Evolutionary conservation across 2,797 vertebrate species (phyloP).

Genomic region (Urocyon cinereoargenteus): DNA sequence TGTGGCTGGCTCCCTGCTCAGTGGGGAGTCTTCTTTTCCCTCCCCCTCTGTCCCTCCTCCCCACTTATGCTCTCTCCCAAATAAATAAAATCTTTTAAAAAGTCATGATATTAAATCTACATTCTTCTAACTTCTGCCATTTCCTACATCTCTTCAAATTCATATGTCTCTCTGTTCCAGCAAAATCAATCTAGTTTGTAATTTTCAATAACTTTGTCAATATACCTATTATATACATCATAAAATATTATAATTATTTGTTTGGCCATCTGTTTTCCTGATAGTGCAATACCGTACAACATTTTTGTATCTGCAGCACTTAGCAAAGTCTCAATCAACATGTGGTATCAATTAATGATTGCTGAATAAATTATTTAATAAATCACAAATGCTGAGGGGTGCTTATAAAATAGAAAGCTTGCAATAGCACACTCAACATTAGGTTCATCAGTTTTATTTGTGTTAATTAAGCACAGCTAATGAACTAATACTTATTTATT

Average conservation of each 20-base stretch:
- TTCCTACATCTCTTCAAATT: neutral
- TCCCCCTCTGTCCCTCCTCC: neutral
- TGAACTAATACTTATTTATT: slow-evolving; percentile 74
- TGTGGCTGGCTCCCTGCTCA: neutral
- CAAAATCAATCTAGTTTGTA: neutral
- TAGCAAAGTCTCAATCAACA: neutral
- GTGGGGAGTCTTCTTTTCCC: neutral
- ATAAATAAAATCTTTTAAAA: neutral
- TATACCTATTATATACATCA: neutral
- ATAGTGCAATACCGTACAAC: neutral
- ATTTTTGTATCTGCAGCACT: neutral
- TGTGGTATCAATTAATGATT: neutral
- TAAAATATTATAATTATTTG: neutral
- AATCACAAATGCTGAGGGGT: slow-evolving; percentile 30
- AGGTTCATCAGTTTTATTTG: slow-evolving; percentile 65
- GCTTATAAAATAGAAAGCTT: slow-evolving; percentile 48
- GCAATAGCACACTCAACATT: slow-evolving; percentile 4
- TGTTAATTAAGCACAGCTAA: slow-evolving; percentile 75
- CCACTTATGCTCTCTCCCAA: neutral
- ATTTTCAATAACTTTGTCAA: neutral
- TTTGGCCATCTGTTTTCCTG: neutral
- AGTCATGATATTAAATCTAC: neutral
- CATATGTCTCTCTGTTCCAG: neutral
- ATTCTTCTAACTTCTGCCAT: neutral
- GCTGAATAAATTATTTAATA: slow-evolving; percentile 58